phyloP scores from a whole-genome alignment of 1,140 invertebrate genomes.

The Sitophilus oryzae region DNA sequence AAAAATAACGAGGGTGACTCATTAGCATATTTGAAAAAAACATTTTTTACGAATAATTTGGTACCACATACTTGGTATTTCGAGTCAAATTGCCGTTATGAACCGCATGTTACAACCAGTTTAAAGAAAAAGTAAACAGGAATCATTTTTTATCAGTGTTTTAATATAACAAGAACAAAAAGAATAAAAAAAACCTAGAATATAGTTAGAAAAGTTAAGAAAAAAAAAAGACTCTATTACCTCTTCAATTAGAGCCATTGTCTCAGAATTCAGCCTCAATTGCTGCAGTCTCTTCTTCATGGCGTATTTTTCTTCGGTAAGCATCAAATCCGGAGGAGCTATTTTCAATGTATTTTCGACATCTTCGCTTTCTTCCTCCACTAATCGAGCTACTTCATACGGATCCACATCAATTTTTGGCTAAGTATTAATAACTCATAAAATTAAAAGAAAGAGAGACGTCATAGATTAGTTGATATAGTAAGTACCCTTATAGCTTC shows the following conservation, averaged over 20 bases:
- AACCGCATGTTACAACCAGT: too few relatives aligned
- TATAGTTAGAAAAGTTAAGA: too few relatives aligned
- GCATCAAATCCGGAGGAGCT: slow-evolving; percentile 26
- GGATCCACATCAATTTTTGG: slow-evolving; percentile 19
- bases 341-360: slow-evolving; percentile 34
- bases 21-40: too few relatives aligned
- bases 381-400: slow-evolving; percentile 22
- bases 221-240: too few relatives aligned
- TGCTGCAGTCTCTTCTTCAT: slow-evolving; percentile 28
- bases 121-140: too few relatives aligned
- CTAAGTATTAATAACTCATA: slow-evolving; percentile 1
- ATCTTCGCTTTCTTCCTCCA: slow-evolving; percentile 33
- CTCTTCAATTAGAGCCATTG: slow-evolving; percentile 27
- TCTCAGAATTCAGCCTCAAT: slow-evolving; percentile 27
- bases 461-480: neutral
- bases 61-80: too few relatives aligned
- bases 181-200: too few relatives aligned
- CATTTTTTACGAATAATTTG: too few relatives aligned
- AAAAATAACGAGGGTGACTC: too few relatives aligned
- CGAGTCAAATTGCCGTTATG: too few relatives aligned
- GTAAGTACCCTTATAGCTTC: slow-evolving; percentile 14
- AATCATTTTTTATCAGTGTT: too few relatives aligned
- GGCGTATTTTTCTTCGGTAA: slow-evolving; percentile 20
- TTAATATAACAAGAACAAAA: too few relatives aligned
- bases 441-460: neutral